Conservation (phyloP, 2,888 invertebrate genomes). For the Bembecia ichneumoniformis region DNA sequence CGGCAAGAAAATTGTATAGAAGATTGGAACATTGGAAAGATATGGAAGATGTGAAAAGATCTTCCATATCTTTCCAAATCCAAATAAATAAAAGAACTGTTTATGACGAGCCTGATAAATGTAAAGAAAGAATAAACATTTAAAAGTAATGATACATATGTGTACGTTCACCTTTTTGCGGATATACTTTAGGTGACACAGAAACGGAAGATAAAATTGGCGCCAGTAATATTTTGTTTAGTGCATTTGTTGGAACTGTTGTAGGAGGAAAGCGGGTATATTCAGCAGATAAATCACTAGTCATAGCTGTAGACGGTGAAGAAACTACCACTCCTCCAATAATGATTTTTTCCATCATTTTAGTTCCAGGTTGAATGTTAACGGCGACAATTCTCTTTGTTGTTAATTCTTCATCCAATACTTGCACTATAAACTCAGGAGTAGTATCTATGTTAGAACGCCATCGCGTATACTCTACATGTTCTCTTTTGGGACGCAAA, state of each 20-base stretch:
- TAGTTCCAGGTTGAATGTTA: conserved; percentile 39
- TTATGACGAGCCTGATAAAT: no score
- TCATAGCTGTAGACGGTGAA: conserved; percentile 14
- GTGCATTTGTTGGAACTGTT: conserved; percentile 10
- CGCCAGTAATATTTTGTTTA: no score
- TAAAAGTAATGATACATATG: no score
- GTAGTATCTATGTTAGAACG: conserved; percentile 35
- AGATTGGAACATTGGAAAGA: no score
- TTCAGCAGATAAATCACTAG: conserved; percentile 20
- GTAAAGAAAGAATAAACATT: no score
- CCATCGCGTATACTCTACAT: conserved; percentile 55
- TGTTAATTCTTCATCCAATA: conserved; percentile 51
- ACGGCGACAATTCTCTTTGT: conserved; percentile 41
- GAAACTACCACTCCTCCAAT: conserved; percentile 45
- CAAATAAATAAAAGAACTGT: no score
- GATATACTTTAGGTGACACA: no score
- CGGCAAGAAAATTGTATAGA: no score
- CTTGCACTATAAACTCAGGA: conserved; percentile 57
- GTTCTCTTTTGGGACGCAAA: conserved; percentile 44
- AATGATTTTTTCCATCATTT: conserved; percentile 40
- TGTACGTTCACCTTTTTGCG: no score
- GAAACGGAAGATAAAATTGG: no score
- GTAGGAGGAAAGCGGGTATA: conserved; percentile 52
- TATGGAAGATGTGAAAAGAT: no score
- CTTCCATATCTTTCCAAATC: no score